Evolutionary conservation across 2,797 vertebrate genomes (phyloP).

Genomic region (Trachops cirrhosus): DNA sequence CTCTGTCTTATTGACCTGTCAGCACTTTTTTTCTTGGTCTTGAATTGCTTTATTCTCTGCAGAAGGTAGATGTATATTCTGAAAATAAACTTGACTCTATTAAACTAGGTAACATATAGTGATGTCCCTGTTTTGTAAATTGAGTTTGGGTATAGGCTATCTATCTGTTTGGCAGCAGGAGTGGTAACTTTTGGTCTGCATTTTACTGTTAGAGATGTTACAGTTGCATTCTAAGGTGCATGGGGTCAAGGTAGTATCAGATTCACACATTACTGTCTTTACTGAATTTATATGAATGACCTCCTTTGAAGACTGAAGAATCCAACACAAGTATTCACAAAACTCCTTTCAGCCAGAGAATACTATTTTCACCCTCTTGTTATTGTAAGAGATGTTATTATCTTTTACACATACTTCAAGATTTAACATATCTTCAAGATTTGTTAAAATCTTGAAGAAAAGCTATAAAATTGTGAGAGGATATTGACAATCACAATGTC

Average conservation of each 20-base stretch:
- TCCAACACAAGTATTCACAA: constrained; percentile 76
- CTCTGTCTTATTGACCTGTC: constrained; percentile 75
- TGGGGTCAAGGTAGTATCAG: constrained; percentile 84
- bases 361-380: constrained; percentile 73
- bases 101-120: constrained; percentile 85
- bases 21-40: constrained; percentile 76
- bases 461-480: background rate
- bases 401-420: constrained; percentile 69
- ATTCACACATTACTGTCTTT: constrained; percentile 87
- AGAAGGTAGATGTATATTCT: constrained; percentile 84
- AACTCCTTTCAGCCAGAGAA: constrained; percentile 70
- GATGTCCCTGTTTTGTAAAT: constrained; percentile 87
- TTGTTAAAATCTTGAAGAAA: constrained; percentile 27
- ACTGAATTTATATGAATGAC: constrained; percentile 87
- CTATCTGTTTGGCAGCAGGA: constrained; percentile 86
- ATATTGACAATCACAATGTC: background rate
- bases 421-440: no score
- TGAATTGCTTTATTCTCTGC: constrained; percentile 79
- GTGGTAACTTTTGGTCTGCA: constrained; percentile 82
- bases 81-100: constrained; percentile 86
- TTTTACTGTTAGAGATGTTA: constrained; percentile 86
- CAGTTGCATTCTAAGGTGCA: constrained; percentile 83
- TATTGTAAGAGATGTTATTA: constrained; percentile 69
- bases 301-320: constrained; percentile 86
- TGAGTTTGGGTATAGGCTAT: constrained; percentile 86